Percentiles rank a stretch among this genome's conserved stretches.
These are phyloP conservation scores for Lithophane ornitopus DNA, from an alignment of 2,888 invertebrate species.

Conservation along the genomic window DNA sequence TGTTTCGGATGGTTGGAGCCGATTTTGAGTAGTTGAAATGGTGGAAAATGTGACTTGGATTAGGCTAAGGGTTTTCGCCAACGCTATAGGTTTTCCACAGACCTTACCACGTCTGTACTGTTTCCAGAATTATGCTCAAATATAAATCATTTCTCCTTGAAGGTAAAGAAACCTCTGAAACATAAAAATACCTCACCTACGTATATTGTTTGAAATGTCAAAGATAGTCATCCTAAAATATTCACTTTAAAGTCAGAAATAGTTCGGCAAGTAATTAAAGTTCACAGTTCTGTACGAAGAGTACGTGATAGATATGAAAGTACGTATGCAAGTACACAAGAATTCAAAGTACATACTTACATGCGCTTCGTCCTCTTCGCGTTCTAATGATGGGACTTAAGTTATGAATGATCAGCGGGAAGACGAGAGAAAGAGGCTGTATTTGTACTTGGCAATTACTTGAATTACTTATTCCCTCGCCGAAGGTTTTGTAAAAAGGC, in stretches of 20 bases:
- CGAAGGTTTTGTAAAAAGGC: background rate
- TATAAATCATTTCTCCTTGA: background rate
- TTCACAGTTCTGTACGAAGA: conserved; percentile 26
- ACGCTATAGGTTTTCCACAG: too few species aligned
- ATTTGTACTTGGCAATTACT: background rate
- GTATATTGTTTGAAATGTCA: background rate
- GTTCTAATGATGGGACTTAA: conserved; percentile 74
- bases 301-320: conserved; percentile 40
- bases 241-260: conserved; percentile 1
- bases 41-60: conserved; percentile 12
- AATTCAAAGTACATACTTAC: conserved; percentile 67
- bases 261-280: conserved; percentile 42
- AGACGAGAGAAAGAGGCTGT: background rate
- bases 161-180: background rate
- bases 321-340: conserved; percentile 54
- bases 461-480: background rate
- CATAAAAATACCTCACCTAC: background rate
- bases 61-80: background rate
- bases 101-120: background rate
- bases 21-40: conserved; percentile 32
- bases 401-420: conserved; percentile 60
- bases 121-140: background rate
- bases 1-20: conserved; percentile 23
- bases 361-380: conserved; percentile 73
- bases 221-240: background rate